Evolutionary conservation across 2,888 invertebrate genomes (phyloP).

Genomic region (Melanargia galathea): DNA sequence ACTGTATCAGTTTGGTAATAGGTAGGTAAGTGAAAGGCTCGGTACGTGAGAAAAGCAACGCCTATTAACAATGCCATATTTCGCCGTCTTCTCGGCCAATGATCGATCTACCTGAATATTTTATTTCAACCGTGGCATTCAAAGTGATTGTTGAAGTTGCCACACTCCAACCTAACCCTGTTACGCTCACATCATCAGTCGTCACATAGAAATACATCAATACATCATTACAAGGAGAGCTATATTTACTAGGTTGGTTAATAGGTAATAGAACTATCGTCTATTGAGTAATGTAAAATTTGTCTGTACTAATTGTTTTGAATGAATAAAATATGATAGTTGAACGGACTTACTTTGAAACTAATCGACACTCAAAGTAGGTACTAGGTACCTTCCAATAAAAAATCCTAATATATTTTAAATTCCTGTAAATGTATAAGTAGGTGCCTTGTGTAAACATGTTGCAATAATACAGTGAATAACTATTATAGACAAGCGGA

Average conservation of each 20-base stretch:
- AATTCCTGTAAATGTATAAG: too few species aligned
- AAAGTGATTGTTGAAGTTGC: slow-evolving; percentile 56
- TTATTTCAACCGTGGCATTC: slow-evolving; percentile 62
- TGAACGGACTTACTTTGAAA: not conserved
- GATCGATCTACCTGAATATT: slow-evolving; percentile 78
- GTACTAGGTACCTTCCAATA: too few species aligned
- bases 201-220: slow-evolving; percentile 30
- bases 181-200: slow-evolving; percentile 32
- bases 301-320: not conserved
- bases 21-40: slow-evolving; percentile 77
- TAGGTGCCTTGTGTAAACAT: too few species aligned
- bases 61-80: slow-evolving; percentile 78
- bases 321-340: not conserved
- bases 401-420: too few species aligned
- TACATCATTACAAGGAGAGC: slow-evolving; percentile 15
- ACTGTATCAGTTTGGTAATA: slow-evolving; percentile 66
- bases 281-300: slow-evolving; percentile 6
- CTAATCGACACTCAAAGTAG: not conserved
- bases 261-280: too few species aligned
- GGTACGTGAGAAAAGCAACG: slow-evolving; percentile 78
- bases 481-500: too few species aligned
- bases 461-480: too few species aligned
- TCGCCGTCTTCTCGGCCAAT: slow-evolving; percentile 71
- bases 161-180: slow-evolving; percentile 36
- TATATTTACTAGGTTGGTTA: not conserved